Percentiles rank a stretch among this genome's conserved stretches.
Conservation (phyloP, 2,113 vertebrate species). For the Melanerpes formicivorus region DNA sequence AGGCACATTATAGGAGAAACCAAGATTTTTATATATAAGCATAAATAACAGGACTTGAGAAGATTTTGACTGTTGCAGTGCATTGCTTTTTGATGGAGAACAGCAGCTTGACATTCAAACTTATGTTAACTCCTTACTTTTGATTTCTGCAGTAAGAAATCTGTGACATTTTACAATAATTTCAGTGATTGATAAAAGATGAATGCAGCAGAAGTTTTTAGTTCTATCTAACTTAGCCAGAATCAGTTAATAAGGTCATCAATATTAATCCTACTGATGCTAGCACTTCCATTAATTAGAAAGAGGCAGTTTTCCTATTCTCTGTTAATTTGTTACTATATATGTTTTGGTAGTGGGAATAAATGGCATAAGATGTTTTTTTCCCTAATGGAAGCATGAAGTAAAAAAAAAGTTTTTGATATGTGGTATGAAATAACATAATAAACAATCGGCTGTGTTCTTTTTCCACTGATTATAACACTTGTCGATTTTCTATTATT, state of each 20-base stretch:
- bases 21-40: background rate
- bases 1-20: background rate
- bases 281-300: background rate
- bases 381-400: background rate
- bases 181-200: background rate
- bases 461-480: background rate
- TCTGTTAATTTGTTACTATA: background rate
- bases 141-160: background rate
- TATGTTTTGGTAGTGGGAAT: background rate
- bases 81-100: background rate
- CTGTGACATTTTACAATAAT: background rate
- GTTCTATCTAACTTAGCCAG: background rate
- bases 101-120: background rate
- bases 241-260: background rate
- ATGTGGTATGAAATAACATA: background rate
- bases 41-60: background rate
- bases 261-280: background rate
- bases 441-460: background rate
- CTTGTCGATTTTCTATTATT: background rate
- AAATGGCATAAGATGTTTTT: background rate
- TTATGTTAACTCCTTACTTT: background rate
- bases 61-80: background rate
- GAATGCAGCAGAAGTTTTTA: background rate
- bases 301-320: background rate
- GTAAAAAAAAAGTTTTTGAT: background rate